Evolutionary conservation across 1,140 invertebrate species (phyloP).

Genomic region (Nephila pilipes): DNA sequence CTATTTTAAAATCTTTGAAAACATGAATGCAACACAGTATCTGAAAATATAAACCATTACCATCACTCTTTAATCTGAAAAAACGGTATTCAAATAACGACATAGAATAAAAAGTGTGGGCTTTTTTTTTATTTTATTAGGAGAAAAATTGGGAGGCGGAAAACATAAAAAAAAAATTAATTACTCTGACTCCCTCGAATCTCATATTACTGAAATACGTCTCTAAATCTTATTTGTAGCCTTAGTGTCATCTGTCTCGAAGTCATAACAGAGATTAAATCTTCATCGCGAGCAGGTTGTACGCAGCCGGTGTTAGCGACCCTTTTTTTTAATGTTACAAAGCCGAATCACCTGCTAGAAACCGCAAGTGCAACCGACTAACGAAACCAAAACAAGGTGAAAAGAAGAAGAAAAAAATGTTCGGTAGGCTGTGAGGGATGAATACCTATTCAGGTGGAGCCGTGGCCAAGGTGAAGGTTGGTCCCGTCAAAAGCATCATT

Average conservation of each 20-base stretch:
- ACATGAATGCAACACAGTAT: too few relatives aligned
- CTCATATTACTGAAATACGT: not conserved
- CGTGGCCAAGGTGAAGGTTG: conserved; percentile 15
- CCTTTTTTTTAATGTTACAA: not conserved
- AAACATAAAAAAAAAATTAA: too few relatives aligned
- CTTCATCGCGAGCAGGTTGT: not conserved
- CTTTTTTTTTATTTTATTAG: too few relatives aligned
- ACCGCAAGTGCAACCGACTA: conserved; percentile 11
- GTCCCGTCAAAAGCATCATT: conserved; percentile 18
- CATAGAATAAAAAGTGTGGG: too few relatives aligned
- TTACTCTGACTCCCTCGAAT: not conserved
- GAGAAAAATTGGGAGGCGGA: too few relatives aligned
- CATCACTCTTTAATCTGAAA: too few relatives aligned
- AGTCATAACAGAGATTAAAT: conserved; percentile 36
- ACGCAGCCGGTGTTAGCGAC: not conserved
- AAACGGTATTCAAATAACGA: too few relatives aligned
- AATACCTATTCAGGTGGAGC: not conserved
- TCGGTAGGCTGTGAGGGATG: not conserved
- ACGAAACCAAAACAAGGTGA: not conserved
- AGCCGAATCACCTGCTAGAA: conserved; percentile 34
- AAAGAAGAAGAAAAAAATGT: not conserved
- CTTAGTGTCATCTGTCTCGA: conserved; percentile 29
- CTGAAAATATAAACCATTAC: too few relatives aligned
- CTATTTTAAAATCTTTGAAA: too few relatives aligned
- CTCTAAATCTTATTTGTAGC: not conserved